Evolutionary conservation across 1,140 invertebrate genomes (phyloP), one percentile per base, ranked within the genome.

Genomic region (Drosophila albomicans): DNA sequence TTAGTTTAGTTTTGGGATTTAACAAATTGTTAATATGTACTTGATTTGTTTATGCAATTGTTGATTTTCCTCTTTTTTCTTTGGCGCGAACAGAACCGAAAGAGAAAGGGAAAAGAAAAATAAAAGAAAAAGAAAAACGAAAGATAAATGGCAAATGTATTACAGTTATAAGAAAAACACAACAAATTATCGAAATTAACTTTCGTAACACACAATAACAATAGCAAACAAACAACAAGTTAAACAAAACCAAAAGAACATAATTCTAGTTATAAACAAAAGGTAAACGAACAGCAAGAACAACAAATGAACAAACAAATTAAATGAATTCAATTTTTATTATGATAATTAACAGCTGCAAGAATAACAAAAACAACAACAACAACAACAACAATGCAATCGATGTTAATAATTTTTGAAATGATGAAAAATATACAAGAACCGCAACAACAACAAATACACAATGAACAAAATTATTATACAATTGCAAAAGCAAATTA

Each of bases 401-500:
- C 74, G 65, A 89, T 85, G 82, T 87, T 87, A 84, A 88, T 84
- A 82, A 71, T 87, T 88, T 86, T 86, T 86, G 79, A 81, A 67
- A 82, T 45, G 54, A 67, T 10, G 54, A 57, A 56, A 73, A 69
- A 68, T 48, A 63, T 62, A 80, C 59, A 71, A 77, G 46, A 73
- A 70, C 13, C 61, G 69, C 66, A 78, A 62, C 62, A 79, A 80
- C 57, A 70, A 79, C 48, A 77, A 84, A 62, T 71, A 66, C 57
- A 75, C 67, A 75, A 75, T 58, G 65, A 77, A 67, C 28, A 87
- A 77, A 67, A 84, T 73, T 75, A 87, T 88, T 87, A 87, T 87
- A 87, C 82, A 89, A 85, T 89, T 89, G 85, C 85, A 81, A 89
- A 79, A 62, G 81, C 77, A 86, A 87, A 75, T 87, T 80, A 91